Conservation (phyloP, 2,113 vertebrate genomes). For the Panthera tigris region DNA sequence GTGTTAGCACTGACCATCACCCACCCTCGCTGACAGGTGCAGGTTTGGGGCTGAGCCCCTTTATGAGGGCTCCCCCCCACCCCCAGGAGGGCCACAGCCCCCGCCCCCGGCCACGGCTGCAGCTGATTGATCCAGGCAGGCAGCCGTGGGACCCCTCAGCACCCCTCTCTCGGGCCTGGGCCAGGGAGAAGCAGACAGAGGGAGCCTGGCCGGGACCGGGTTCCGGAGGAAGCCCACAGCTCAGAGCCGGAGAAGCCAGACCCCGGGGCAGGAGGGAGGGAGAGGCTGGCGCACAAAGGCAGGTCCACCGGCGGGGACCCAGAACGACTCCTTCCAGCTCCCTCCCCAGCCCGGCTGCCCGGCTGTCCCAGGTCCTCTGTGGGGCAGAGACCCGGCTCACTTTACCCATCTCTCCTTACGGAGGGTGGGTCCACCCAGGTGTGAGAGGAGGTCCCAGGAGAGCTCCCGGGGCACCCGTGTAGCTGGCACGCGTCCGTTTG, state of each 20-base stretch:
- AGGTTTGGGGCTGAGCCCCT: too few species aligned
- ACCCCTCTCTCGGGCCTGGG: not conserved
- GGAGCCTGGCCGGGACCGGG: rapidly evolving
- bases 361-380: too few species aligned
- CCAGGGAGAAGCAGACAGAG: not conserved
- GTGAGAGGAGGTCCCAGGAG: too few species aligned
- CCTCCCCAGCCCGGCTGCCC: not conserved
- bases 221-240: not conserved
- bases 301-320: not conserved
- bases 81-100: too few species aligned
- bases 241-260: not conserved
- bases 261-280: not conserved
- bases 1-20: rapidly evolving
- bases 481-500: rapidly evolving
- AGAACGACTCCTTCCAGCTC: not conserved
- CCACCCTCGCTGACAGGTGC: rapidly evolving
- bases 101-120: not conserved
- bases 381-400: not conserved
- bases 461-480: not conserved
- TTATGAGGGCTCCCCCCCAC: too few species aligned
- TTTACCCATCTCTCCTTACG: not conserved
- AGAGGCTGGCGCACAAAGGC: not conserved
- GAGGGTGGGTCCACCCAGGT: not conserved
- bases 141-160: not conserved
- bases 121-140: not conserved